These are phyloP conservation scores for Eristalis pertinax DNA, from an alignment of 2,888 invertebrate species.

Conservation along the genomic window DNA sequence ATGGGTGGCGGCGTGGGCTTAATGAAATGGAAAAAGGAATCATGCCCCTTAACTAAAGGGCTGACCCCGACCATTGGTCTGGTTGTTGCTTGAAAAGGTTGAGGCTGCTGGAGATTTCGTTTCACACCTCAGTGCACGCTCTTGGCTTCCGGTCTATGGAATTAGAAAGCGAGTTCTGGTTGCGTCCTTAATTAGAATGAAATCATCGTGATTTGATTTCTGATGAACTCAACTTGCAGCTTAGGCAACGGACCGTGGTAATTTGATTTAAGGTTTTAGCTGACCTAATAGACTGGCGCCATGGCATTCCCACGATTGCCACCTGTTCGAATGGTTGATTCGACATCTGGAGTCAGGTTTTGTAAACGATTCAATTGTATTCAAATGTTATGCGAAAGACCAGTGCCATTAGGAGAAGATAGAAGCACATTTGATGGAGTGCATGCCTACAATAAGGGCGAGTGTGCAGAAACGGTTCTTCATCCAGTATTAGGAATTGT, in stretches of 20 bases:
- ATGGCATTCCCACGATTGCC: not conserved
- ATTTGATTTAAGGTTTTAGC: not conserved
- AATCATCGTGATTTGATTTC: not conserved
- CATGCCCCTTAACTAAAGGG: not conserved
- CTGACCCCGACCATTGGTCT: not conserved
- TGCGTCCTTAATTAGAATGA: not conserved
- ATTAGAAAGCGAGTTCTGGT: not conserved
- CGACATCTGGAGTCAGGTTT: not conserved
- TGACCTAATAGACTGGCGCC: not conserved
- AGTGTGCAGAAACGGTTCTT: no score
- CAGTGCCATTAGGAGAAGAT: no score
- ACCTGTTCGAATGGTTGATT: not conserved
- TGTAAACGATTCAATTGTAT: no score
- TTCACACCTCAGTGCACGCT: not conserved
- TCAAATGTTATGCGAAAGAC: no score
- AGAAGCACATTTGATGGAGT: no score
- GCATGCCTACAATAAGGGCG: no score
- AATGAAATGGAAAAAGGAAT: slow-evolving; percentile 22
- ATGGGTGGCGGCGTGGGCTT: slow-evolving; percentile 6
- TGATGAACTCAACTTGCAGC: not conserved
- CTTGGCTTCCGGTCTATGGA: not conserved
- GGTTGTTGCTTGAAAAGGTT: not conserved
- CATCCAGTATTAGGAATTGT: no score
- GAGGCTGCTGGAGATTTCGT: not conserved
- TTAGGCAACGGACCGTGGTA: not conserved